These are phyloP conservation scores for Schizopygopsis pylzovi DNA, from an alignment of 2,797 vertebrate genomes.

Conservation along the genomic window DNA sequence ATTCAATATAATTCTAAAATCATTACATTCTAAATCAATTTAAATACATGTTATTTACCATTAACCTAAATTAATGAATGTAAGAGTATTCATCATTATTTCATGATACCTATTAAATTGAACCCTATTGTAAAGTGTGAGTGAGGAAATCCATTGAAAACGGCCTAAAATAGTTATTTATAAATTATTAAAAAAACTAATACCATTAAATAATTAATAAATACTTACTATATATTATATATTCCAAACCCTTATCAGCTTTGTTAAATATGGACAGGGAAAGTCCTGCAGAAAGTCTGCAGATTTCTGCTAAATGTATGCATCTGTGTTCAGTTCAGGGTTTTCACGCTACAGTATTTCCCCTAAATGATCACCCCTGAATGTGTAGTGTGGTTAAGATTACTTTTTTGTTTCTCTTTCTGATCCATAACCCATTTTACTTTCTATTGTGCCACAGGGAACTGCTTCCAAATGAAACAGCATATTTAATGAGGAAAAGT, in stretches of 20 bases:
- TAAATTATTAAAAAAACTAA: not conserved
- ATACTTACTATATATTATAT: not conserved
- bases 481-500: not conserved
- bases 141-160: not conserved
- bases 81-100: not conserved
- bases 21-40: not conserved
- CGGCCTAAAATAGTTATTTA: too few relatives aligned
- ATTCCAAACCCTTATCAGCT: not conserved
- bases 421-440: not conserved
- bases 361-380: not conserved
- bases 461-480: not conserved
- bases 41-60: not conserved
- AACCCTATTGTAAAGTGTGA: not conserved
- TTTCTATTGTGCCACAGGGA: not conserved
- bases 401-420: not conserved
- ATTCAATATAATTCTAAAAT: not conserved
- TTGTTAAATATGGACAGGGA: not conserved
- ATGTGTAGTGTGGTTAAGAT: not conserved
- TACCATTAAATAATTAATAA: not conserved
- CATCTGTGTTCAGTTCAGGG: too few relatives aligned
- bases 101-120: too few relatives aligned
- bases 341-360: too few relatives aligned
- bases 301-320: too few relatives aligned
- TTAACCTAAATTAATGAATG: not conserved
- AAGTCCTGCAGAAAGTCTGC: not conserved